These are phyloP conservation scores for Oppia nitens DNA, from an alignment of 1,140 invertebrate species.

Conservation along the genomic window DNA sequence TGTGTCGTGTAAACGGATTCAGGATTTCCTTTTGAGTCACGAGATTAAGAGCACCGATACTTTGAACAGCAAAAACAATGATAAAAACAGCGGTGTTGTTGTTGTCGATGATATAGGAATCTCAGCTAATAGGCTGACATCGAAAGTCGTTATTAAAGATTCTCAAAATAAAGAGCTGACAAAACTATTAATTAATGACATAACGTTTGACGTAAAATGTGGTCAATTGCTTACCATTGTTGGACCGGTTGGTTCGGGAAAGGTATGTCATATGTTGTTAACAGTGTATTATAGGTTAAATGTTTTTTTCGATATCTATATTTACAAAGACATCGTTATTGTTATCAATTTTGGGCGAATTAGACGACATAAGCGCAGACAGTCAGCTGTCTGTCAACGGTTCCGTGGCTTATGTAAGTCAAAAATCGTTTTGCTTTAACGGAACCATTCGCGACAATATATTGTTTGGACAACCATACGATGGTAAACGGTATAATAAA, in stretches of 20 bases:
- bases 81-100: too few species aligned
- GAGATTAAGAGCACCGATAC: too few species aligned
- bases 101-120: too few species aligned
- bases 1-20: conserved; percentile 4
- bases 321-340: conserved; percentile 26
- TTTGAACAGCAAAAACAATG: too few species aligned
- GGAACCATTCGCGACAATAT: conserved; percentile 18
- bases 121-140: too few species aligned
- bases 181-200: conserved; percentile 4
- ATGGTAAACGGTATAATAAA: conserved; percentile 17
- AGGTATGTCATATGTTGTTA: not conserved
- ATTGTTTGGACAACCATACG: conserved; percentile 15
- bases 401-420: conserved; percentile 61
- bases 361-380: conserved; percentile 41
- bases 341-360: conserved; percentile 21
- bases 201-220: conserved; percentile 3
- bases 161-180: too few species aligned
- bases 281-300: not conserved
- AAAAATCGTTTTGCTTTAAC: conserved; percentile 25
- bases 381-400: conserved; percentile 47
- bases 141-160: too few species aligned
- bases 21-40: conserved; percentile 15
- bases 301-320: not conserved
- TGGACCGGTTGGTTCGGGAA: conserved; percentile 11
- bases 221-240: conserved; percentile 11